Evolutionary conservation across 2,113 vertebrate genomes (phyloP).

Genomic region (Dasypus novemcinctus): DNA sequence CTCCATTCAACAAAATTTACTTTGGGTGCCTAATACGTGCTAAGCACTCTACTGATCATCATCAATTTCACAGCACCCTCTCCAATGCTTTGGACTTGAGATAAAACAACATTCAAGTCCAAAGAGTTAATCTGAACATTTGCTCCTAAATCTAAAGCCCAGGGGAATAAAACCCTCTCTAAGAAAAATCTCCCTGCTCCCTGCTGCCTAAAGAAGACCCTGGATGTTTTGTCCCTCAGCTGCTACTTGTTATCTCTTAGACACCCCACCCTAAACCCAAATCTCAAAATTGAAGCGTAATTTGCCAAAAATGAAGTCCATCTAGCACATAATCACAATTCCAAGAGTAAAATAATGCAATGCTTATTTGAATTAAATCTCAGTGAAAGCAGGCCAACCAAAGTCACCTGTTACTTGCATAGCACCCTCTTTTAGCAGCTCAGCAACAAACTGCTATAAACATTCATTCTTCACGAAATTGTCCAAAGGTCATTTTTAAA

Average conservation of each 20-base stretch:
- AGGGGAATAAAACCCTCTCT: background rate
- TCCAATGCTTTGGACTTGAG: background rate
- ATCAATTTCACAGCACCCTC: background rate
- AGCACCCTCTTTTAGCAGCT: conserved; percentile 74
- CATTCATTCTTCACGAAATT: conserved; percentile 67
- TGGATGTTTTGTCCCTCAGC: background rate
- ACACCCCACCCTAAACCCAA: background rate
- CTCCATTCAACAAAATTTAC: background rate
- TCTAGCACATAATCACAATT: background rate
- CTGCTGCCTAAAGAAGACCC: background rate
- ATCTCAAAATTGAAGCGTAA: conserved; percentile 1
- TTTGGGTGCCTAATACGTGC: background rate
- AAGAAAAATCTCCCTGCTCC: background rate
- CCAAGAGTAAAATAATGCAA: conserved; percentile 52
- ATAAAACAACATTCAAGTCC: conserved; percentile 41
- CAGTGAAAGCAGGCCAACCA: background rate
- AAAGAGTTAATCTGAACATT: conserved; percentile 45
- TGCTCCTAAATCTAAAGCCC: conserved; percentile 30
- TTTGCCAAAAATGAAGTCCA: conserved; percentile 48
- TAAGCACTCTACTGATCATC: background rate
- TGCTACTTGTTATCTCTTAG: background rate
- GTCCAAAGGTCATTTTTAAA: conserved; percentile 75
- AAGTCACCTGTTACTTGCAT: conserved; percentile 71
- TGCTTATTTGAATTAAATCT: conserved; percentile 50
- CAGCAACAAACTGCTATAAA: conserved; percentile 72